Evolutionary conservation across 2,888 invertebrate genomes (phyloP), one percentile per base, ranked within the genome.

Genomic region (Tryphoninae sp.): DNA sequence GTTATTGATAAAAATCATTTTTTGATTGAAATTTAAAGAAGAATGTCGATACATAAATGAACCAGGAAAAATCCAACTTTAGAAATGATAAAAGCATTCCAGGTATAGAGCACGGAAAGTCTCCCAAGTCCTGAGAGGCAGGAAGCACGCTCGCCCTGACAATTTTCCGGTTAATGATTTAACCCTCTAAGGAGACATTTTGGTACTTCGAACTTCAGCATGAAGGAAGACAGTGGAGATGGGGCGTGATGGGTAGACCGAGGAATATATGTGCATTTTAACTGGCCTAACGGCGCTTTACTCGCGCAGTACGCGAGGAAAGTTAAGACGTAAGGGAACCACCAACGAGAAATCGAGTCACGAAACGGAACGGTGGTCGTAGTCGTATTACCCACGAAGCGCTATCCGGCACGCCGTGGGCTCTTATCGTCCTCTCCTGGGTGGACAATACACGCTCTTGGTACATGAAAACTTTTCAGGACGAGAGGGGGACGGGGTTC

Each of bases 231-330:
- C 11, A 42, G 61, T 19, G 23, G 67, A 62, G 26, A 64, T 59
- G 61, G 55, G 53, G 58, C 42, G 55, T 16, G 58, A 51, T 26
- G 16, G 65, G 16, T 19, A 53, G 69, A 55, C 51, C n/a, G 55
- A 51, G 33, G 77, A 59, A 77, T 76, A 74, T 78, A 75, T 81
- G 73, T 64, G 59, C 76, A 78, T 78, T 80, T 80, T 68, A 74
- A 78, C 78, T 69, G 77, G 77, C 58, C 65, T 23, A 51, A 75
- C 64, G 51, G 53, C 58, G 61, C 69, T 59, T 61, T 69, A 59
- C 16, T 22, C 33, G 26, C 8, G 49, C 65, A 45, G 77, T 74
- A 69, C 65, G 33, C 33, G 53, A 58, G 49, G 55, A 71, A 81
- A 83, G 76, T 83, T 77, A 42, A 33, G 59, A 42, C 45, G 11